Evolutionary conservation across 2,797 vertebrate genomes (phyloP), one percentile per base, ranked within the genome.

Genomic region (Enteromius argenteus): DNA sequence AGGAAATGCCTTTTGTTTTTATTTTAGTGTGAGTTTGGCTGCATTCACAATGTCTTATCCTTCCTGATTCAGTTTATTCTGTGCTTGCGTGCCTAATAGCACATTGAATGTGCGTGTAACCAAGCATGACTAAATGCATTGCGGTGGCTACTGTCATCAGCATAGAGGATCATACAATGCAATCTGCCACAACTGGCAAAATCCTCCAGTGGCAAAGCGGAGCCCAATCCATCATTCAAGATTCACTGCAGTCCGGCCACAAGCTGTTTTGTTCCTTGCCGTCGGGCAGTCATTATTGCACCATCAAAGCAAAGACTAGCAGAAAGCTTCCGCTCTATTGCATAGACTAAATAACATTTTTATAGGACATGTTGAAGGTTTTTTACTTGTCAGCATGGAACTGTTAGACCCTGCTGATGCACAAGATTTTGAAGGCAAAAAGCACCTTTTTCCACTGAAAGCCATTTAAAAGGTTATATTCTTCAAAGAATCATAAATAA

Each of bases 261-360:
- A 60, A 46, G 39, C 73, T 77, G 73, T 58, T 84, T 44, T 85
- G 21, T 66, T 71, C 49, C 15, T 44, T 44, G n/a, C 49, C 8
- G 10, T 13, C 35, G 0, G 51, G 73, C 72, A 53, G 53, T 37
- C 44, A 3, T 37, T 53, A 42, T 46, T 60, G n/a, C 56, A 44
- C 17, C 17, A 51, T 79, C 6, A 84, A n/a, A 58, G 42, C 23
- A 69, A 74, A 64, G 14, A 37, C 56, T 7, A 69, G 32, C 56
- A 74, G 56, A 51, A 51, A 66, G 42, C n/a, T 49, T 80, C 35
- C 14, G 8, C 4, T 46, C 10, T 44, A 13, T 11, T 11, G 27
- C 23, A 21, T 51, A 79, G 78, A 53, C 23, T 30, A 35, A 51
- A 49, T 46, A 74, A 21, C 19, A 23, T 35, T 81, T 56, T 44